Percentiles rank a stretch among this genome's conserved stretches.
Evolutionary conservation across 2,888 invertebrate species (phyloP).

Genomic region (Philaethria dido): DNA sequence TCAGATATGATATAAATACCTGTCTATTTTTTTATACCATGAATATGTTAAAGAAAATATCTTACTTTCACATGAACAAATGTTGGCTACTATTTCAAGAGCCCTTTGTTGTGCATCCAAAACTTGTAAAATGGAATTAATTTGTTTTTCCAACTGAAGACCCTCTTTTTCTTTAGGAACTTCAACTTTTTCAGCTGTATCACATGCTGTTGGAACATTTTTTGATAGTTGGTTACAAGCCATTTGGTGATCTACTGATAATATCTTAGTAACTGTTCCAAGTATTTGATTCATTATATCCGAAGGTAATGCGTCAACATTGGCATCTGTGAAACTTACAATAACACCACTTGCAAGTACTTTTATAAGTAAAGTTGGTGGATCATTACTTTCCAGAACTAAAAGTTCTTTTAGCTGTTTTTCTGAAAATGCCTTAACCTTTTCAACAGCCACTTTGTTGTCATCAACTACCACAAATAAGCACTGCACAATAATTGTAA

Average conservation of each 20-base stretch:
- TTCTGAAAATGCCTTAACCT: slow-evolving; percentile 78
- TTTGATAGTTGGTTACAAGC: slow-evolving; percentile 78
- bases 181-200: slow-evolving; percentile 58
- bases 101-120: slow-evolving; percentile 88
- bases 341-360: slow-evolving; percentile 84
- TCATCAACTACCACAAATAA: slow-evolving; percentile 89
- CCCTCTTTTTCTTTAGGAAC: slow-evolving; percentile 67
- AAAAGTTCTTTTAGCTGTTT: slow-evolving; percentile 71
- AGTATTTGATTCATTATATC: slow-evolving; percentile 79
- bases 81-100: slow-evolving; percentile 88
- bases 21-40: too few species aligned
- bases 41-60: too few species aligned
- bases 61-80: slow-evolving; percentile 86
- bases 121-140: slow-evolving; percentile 79
- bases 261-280: slow-evolving; percentile 75
- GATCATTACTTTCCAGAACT: slow-evolving; percentile 65
- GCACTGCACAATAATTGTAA: slow-evolving; percentile 85
- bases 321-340: slow-evolving; percentile 79
- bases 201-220: slow-evolving; percentile 70
- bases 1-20: too few species aligned
- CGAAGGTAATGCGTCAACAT: slow-evolving; percentile 66
- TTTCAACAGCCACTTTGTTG: slow-evolving; percentile 83
- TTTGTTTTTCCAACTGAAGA: slow-evolving; percentile 71
- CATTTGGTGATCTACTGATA: slow-evolving; percentile 81
- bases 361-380: slow-evolving; percentile 76